Conservation (phyloP, 2,888 invertebrate genomes). For the Yponomeuta sedellus region DNA sequence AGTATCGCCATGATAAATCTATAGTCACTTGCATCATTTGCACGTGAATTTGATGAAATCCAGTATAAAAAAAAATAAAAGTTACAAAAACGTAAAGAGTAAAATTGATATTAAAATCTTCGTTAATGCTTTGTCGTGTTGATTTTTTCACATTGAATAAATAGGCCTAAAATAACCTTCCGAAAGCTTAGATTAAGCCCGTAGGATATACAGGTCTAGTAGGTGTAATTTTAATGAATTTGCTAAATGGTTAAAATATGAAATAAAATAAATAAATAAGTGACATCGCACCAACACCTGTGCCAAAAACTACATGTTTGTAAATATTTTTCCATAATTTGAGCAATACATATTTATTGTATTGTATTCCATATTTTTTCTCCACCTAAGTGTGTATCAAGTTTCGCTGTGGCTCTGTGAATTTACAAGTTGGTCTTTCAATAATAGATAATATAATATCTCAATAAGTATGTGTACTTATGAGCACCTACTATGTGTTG, state of each 20-base stretch:
- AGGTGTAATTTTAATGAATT: slow-evolving; percentile 40
- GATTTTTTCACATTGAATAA: slow-evolving; percentile 23
- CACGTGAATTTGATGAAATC: too few species aligned
- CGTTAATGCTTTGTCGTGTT: background rate
- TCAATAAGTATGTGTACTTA: background rate
- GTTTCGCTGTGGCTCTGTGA: slow-evolving; percentile 18
- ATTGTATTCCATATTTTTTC: slow-evolving; percentile 36
- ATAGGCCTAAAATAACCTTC: slow-evolving; percentile 65
- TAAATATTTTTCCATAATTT: slow-evolving; percentile 60
- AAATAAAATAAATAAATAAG: slow-evolving; percentile 4
- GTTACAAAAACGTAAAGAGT: too few species aligned
- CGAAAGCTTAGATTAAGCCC: slow-evolving; percentile 56
- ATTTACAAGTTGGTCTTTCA: slow-evolving; percentile 17
- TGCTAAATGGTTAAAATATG: background rate
- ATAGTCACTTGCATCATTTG: too few species aligned
- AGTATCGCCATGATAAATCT: background rate
- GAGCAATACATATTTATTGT: slow-evolving; percentile 32
- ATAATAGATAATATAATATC: background rate
- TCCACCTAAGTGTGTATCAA: slow-evolving; percentile 32
- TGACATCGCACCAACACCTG: slow-evolving; percentile 53
- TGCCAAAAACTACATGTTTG: slow-evolving; percentile 59
- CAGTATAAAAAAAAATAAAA: too few species aligned
- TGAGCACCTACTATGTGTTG: background rate
- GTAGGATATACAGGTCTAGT: slow-evolving; percentile 64
- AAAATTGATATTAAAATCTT: background rate